Evolutionary conservation across 2,888 invertebrate species (phyloP).

Genomic region (Machimus atricapillus): DNA sequence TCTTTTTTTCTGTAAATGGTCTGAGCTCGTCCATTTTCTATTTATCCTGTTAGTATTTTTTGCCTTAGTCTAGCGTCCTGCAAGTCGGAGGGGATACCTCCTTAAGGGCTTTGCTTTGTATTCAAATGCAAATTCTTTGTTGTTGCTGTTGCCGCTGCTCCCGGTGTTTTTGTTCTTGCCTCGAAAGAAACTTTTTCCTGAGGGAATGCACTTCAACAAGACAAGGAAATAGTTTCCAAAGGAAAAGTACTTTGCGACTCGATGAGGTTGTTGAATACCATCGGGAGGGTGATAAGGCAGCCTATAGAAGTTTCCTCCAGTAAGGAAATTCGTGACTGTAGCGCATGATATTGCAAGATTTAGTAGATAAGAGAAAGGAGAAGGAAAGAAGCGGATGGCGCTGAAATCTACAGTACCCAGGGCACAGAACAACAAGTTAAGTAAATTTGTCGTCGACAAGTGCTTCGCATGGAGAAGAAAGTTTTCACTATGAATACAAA

Average conservation of each 20-base stretch:
- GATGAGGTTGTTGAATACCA: conserved; percentile 25
- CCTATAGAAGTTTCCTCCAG: conserved; percentile 28
- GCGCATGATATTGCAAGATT: conserved; percentile 36
- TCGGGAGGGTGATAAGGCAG: conserved; percentile 38
- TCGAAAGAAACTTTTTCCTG: conserved; percentile 22
- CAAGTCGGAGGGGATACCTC: conserved; percentile 25
- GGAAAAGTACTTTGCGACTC: conserved; percentile 32
- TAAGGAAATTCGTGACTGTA: conserved; percentile 37
- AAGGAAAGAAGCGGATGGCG: conserved; percentile 24
- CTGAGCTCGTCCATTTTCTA: conserved; percentile 30
- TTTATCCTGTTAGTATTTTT: conserved; percentile 36
- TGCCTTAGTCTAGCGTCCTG: background rate
- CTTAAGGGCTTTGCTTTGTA: conserved; percentile 33
- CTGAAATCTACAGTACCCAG: conserved; percentile 36
- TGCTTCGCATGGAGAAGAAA: conserved; percentile 10
- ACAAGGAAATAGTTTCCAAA: conserved; percentile 39
- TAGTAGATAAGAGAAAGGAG: conserved; percentile 24
- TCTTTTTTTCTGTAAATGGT: conserved; percentile 26
- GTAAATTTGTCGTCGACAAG: conserved; percentile 40
- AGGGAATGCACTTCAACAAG: conserved; percentile 37
- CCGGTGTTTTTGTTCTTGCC: conserved; percentile 29
- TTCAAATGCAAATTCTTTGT: conserved; percentile 38
- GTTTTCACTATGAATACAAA: conserved; percentile 38
- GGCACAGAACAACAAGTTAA: conserved; percentile 40
- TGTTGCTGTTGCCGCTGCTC: conserved; percentile 9